Evolutionary conservation across 1,140 invertebrate genomes (phyloP), one percentile per base, ranked within the genome.

Genomic region (Marisa cornuarietis): DNA sequence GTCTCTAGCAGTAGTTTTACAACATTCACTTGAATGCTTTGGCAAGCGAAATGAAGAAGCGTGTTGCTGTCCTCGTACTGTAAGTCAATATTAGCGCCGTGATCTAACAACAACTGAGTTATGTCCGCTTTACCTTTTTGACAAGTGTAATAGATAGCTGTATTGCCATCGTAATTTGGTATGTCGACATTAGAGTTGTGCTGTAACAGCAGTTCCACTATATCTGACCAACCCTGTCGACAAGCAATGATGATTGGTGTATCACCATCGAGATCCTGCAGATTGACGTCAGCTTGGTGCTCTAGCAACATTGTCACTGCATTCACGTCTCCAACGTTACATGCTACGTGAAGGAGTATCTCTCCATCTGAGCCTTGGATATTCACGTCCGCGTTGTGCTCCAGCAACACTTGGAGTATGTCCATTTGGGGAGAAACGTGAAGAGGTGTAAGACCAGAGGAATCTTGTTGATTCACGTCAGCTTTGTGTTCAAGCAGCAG

Each of bases 391-490:
- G 54, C 73, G 24, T 54, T 54, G 61, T 75, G 16, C n/a, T 18
- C 42, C n/a, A 75, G 9, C 73, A 75, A 75, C 0, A 75, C 8
- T 0, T 24, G 24, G 61, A 61, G 22, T 20, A 3, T 51, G n/a
- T 24, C 49, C 7, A 9, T 58, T 24, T 75, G 18, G 58, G 49
- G 61, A 75, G 79, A 24, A 0, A 82, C 79, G 76, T 84, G 85
- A 16, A 86, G 79, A 6, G 85, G 79, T 68, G 86, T 84, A 63
- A 83, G 79, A 14, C 85, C 85, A 62, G 79, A 65, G 74, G 96
- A 88, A 96, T 95, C 96, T 96, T 97, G n/a, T n/a, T n/a, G n/a
- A 88, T 97, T 95, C 0, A 96, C 93, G 90, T 96, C 95, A 22
- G 95, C 96, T 77, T 95, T 95, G 82, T 94, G 93, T 73, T 93